Conservation (phyloP, 2,113 vertebrate species). For the Thomomys bottae region DNA sequence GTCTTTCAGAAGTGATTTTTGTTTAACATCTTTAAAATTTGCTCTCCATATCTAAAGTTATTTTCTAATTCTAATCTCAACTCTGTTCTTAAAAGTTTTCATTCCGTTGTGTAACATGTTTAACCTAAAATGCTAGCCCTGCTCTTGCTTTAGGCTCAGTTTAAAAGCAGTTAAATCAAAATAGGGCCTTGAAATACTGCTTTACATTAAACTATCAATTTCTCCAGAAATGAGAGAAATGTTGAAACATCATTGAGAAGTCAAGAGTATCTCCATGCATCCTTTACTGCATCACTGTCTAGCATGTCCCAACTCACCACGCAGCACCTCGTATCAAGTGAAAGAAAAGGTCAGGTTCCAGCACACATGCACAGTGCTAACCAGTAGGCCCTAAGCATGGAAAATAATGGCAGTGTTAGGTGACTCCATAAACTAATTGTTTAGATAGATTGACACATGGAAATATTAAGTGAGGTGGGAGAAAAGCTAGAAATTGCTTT, state of each 20-base stretch:
- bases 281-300: background rate
- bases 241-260: background rate
- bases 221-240: background rate
- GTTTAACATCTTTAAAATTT: constrained; percentile 21
- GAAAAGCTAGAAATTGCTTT: background rate
- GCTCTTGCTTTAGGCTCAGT: background rate
- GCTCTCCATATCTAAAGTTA: background rate
- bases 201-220: constrained; percentile 31
- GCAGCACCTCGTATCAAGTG: background rate
- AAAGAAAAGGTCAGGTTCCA: background rate
- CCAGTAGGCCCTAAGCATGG: background rate
- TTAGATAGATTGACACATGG: background rate
- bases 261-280: background rate
- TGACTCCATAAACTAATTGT: background rate
- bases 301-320: background rate
- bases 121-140: background rate
- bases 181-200: constrained; percentile 7
- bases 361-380: background rate
- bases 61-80: constrained; percentile 7
- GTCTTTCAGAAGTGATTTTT: constrained; percentile 16
- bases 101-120: background rate
- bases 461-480: background rate
- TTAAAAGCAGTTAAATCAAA: constrained; percentile 18
- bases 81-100: background rate
- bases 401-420: background rate